Evolutionary conservation across 92 coral and sea anemone species (phyloP).

Genomic region (Diadumene lineata): DNA sequence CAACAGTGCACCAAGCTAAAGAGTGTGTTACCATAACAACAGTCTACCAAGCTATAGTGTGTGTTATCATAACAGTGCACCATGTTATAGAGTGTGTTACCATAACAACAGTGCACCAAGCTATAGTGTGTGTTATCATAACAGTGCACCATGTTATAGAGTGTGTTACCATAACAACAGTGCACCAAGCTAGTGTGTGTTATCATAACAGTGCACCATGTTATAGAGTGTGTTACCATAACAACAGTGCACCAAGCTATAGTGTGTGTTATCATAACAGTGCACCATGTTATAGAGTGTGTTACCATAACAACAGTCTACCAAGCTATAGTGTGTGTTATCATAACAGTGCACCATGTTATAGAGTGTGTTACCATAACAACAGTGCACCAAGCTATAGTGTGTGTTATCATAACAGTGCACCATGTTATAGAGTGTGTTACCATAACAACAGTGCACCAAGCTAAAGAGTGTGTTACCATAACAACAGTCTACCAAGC

Average conservation of each 20-base stretch:
- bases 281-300: slow-evolving; percentile 60
- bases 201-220: slow-evolving; percentile 77
- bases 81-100: too few species aligned
- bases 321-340: slow-evolving; percentile 86
- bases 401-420: slow-evolving; percentile 89
- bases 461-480: slow-evolving; percentile 90
- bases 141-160: slow-evolving; percentile 66
- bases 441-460: slow-evolving; percentile 96
- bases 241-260: slow-evolving; percentile 91
- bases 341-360: slow-evolving; percentile 82
- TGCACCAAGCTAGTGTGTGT: slow-evolving; percentile 94
- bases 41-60: slow-evolving; percentile 88
- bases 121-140: slow-evolving; percentile 94
- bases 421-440: too few species aligned
- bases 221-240: too few species aligned
- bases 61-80: slow-evolving; percentile 80
- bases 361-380: too few species aligned
- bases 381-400: slow-evolving; percentile 90
- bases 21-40: slow-evolving; percentile 95
- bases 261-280: slow-evolving; percentile 92
- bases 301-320: slow-evolving; percentile 95
- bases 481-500: slow-evolving; percentile 95
- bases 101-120: slow-evolving; percentile 93
- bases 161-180: slow-evolving; percentile 95
- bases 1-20: slow-evolving; percentile 94